Conservation (phyloP, 2,113 vertebrate genomes). For the Chloropsis cyanopogon region DNA sequence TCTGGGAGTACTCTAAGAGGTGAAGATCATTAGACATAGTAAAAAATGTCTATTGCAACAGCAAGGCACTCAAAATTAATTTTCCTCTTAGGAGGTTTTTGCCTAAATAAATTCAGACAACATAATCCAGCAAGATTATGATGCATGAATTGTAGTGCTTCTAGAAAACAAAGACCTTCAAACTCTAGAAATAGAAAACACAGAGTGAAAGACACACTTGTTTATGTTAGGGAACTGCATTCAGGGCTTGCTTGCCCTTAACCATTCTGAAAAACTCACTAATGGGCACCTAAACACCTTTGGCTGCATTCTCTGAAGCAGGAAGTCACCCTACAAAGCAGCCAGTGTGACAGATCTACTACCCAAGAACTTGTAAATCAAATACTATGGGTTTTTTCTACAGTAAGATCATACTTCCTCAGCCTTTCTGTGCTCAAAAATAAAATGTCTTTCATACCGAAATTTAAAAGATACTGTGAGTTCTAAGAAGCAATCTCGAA, state of each 20-base stretch:
- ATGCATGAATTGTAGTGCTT: neutral
- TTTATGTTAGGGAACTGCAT: neutral
- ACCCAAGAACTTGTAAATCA: neutral
- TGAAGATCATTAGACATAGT: neutral
- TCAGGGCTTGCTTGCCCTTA: neutral
- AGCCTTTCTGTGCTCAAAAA: neutral
- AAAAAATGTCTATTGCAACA: neutral
- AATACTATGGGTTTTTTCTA: neutral
- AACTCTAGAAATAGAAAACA: neutral
- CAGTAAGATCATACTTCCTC: neutral
- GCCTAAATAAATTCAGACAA: neutral
- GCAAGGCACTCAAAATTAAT: neutral
- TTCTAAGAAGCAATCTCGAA: neutral
- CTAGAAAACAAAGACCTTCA: neutral
- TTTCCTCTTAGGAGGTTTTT: neutral
- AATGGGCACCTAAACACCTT: neutral
- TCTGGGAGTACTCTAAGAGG: neutral
- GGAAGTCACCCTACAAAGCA: fast-evolving
- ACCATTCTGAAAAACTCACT: neutral
- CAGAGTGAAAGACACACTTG: neutral
- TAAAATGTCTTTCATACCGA: neutral
- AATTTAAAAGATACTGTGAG: neutral
- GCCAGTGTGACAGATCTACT: neutral
- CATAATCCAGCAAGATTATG: neutral
- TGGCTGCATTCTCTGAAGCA: neutral